A percentile compares a stretch with the other conserved stretches of the same genome.
These are phyloP conservation scores for Diadegma fenestrale DNA, from an alignment of 2,888 invertebrate species.

Conservation along the genomic window DNA sequence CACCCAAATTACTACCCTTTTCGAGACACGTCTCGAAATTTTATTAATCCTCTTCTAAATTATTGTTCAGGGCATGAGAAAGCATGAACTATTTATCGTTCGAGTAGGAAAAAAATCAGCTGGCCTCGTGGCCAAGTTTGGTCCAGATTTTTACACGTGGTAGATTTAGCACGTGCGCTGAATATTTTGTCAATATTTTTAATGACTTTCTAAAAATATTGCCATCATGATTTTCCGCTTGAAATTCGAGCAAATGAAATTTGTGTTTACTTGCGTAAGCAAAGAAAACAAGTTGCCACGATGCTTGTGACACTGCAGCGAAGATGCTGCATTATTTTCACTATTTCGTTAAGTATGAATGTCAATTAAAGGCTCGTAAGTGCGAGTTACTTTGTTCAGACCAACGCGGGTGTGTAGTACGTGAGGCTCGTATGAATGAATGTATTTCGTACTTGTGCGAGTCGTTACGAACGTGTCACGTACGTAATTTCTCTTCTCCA, in stretches of 20 bases:
- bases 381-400: constrained; percentile 36
- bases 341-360: constrained; percentile 23
- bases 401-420: constrained; percentile 19
- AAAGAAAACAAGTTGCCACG: not conserved
- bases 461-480: constrained; percentile 20
- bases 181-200: not conserved
- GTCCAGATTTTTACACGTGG: not conserved
- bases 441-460: constrained; percentile 41
- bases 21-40: not conserved
- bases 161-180: not conserved
- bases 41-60: not conserved
- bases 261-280: not conserved
- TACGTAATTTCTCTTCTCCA: constrained; percentile 36
- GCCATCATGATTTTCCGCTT: not conserved
- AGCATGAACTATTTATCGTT: not conserved
- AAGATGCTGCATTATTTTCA: constrained; percentile 12
- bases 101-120: no score
- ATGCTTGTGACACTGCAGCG: not conserved
- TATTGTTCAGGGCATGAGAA: not conserved
- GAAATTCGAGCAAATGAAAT: not conserved
- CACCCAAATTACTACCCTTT: not conserved
- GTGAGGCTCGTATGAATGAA: constrained; percentile 58
- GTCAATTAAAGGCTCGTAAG: constrained; percentile 42
- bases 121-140: no score
- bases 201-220: not conserved